Evolutionary conservation across 1,140 invertebrate genomes (phyloP), one percentile per base, ranked within the genome.

Genomic region (Cardiocondyla obscurior): DNA sequence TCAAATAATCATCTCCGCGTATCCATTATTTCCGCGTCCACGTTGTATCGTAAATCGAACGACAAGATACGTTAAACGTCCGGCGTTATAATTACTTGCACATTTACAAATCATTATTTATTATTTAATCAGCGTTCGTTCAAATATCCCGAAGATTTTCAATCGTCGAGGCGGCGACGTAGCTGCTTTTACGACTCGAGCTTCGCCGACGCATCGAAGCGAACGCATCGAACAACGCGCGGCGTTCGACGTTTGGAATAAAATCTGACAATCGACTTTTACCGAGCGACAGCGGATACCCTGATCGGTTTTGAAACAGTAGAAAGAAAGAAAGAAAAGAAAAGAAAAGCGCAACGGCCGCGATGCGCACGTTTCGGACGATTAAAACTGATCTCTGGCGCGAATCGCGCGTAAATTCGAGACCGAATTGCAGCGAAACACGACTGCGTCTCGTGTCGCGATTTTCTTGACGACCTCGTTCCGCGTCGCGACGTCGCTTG

Each of bases 1-100:
- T 0, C 28, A 62, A 76, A 76, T 76, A 46, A 64, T 76, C 36
- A 42, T 72, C n/a, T n/a, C 60, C 25, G 30, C 25, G 44, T 74
- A 74, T 74, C 62, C 72, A 28, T 60, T 33, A 74, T 44, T 74
- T 74, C n/a, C 46, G 44, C 25, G 14, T 65, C 16, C 12, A 46
- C n/a, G 2, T 12, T 30, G n/a, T 2, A 12, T 51, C n/a, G n/a
- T 30, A 58, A 58, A 73, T 70, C 30, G 36, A 16, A 53, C 12
- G 19, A 53, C 30, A 70, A 30, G n/a, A 16, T 22, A 10, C 19
- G 22, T 53, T 69, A 51, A 69, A 46, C 12, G 12, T 28, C 14
- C 0, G 3, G 19, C 14, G 6, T 36, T 10, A 30, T 14, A n/a
- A 33, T 58, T 30, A 30, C 22, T 19, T 36, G 39, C 6, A 39